Evolutionary conservation across 2,113 vertebrate species (phyloP), one percentile per base, ranked within the genome.

Genomic region (Tetraodon nigroviridis): DNA sequence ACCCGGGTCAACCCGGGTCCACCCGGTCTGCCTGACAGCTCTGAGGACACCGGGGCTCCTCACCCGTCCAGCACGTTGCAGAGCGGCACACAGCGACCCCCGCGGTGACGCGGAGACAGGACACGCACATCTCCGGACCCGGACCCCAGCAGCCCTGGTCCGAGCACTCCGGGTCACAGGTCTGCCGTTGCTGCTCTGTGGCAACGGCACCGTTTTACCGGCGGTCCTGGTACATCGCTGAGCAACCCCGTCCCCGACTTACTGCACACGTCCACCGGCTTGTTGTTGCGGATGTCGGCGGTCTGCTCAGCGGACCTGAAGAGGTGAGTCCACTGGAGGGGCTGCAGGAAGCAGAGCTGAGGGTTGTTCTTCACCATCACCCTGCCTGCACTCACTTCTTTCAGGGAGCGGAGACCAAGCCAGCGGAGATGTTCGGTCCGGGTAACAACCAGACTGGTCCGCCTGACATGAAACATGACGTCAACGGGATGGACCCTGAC

Each of bases 141-240:
- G 93, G 94, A 17, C 96, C 96, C 96, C 95, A 98, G 82, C 96
- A 98, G 62, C 94, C 94, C 0, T 89, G 67, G 0, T 86, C 82
- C 0, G 92, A 92, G 64, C 96, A 98, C 58, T 94, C 61, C 0
- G 55, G 49, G 68, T 94, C 63, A 63, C 96, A 98, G 58, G 92
- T 71, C 7, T 5, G 77, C 7, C 90, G 89, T 59, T 75, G 76
- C 29, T 20, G 64, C 11, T 69, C 90, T 91, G 78, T 12, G 18
- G 7, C 14, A 55, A 5, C 24, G 5, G 20, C 2, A 66, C 3
- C 20, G 52, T 12, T n/a, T n/a, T n/a, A n/a, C n/a, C 20, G 52
- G 0, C 3, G 4, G 1, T 12, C 29, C 5, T 48, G 2, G 48
- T n/a, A 6, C 42, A 44, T 44, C 13, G 5, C 12, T 24, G 40